Evolutionary conservation across 1,140 invertebrate species (phyloP).

Genomic region (Ceratina calcarata): DNA sequence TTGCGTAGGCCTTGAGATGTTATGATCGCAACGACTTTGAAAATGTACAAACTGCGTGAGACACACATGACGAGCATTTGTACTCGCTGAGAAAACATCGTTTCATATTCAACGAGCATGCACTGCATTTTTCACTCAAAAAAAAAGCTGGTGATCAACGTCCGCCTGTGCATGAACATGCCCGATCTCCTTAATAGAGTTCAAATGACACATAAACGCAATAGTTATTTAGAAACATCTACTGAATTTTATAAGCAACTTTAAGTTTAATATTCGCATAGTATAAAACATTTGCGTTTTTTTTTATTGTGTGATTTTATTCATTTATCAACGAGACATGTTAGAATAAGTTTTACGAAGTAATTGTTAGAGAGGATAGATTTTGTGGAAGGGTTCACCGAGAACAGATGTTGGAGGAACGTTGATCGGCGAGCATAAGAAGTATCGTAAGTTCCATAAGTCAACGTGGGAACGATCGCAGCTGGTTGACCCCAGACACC

Average conservation of each 20-base stretch:
- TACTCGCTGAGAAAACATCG: background rate
- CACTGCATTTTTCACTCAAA: too few relatives aligned
- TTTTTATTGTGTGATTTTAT: too few relatives aligned
- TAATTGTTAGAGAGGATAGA: background rate
- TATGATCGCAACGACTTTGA: background rate
- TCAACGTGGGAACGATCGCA: slow-evolving; percentile 46
- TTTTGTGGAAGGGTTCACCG: background rate
- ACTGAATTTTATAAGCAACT: too few relatives aligned
- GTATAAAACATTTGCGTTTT: too few relatives aligned
- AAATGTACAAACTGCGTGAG: background rate
- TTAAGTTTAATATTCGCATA: too few relatives aligned
- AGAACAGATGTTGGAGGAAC: background rate
- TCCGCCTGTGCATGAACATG: too few relatives aligned
- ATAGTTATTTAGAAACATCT: background rate
- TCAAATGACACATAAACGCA: background rate
- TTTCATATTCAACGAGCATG: background rate
- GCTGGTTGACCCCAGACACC: slow-evolving; percentile 38
- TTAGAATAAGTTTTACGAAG: too few relatives aligned
- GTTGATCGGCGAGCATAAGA: slow-evolving; percentile 8
- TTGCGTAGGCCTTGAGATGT: slow-evolving; percentile 18
- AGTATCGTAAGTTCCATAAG: slow-evolving; percentile 7
- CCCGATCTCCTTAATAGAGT: too few relatives aligned
- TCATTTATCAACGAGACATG: too few relatives aligned
- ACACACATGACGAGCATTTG: background rate
- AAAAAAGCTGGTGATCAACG: too few relatives aligned